phyloP scores from a whole-genome alignment of 2,888 invertebrate genomes.

The Escarpia spicata region DNA sequence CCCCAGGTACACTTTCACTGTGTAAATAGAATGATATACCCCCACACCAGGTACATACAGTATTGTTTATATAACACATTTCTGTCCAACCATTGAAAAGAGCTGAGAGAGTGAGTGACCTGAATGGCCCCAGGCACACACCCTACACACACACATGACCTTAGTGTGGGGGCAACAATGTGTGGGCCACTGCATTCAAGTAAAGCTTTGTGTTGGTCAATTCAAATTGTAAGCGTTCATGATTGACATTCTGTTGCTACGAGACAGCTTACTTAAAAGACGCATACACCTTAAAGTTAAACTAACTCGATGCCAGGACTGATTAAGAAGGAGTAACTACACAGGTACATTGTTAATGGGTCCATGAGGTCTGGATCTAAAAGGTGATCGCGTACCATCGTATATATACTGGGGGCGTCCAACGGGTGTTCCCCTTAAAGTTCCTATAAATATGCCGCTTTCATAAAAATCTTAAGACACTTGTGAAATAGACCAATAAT shows the following conservation, averaged over 20 bases:
- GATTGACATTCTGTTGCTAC: neutral
- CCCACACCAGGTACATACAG: too few species aligned
- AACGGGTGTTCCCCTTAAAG: too few species aligned
- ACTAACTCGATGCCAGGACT: neutral
- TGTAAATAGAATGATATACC: too few species aligned
- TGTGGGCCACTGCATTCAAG: neutral
- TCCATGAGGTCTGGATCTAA: too few species aligned
- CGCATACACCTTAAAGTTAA: neutral
- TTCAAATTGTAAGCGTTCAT: neutral
- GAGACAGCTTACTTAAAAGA: too few species aligned
- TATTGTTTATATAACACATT: neutral
- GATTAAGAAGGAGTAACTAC: neutral
- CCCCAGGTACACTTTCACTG: too few species aligned
- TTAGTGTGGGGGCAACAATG: neutral
- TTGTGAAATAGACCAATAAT: too few species aligned
- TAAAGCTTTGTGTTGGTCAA: neutral
- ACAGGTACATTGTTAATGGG: too few species aligned
- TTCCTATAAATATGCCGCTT: too few species aligned
- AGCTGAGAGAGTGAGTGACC: neutral
- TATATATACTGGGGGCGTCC: too few species aligned
- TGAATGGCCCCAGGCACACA: neutral
- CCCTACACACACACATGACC: neutral
- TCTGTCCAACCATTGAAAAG: neutral
- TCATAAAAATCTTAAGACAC: too few species aligned
- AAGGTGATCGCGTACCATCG: too few species aligned